A percentile compares a stretch with the other conserved stretches of the same genome.
These are phyloP conservation scores for Catocala fraxini DNA, from an alignment of 2,888 invertebrate species.

Conservation along the genomic window DNA sequence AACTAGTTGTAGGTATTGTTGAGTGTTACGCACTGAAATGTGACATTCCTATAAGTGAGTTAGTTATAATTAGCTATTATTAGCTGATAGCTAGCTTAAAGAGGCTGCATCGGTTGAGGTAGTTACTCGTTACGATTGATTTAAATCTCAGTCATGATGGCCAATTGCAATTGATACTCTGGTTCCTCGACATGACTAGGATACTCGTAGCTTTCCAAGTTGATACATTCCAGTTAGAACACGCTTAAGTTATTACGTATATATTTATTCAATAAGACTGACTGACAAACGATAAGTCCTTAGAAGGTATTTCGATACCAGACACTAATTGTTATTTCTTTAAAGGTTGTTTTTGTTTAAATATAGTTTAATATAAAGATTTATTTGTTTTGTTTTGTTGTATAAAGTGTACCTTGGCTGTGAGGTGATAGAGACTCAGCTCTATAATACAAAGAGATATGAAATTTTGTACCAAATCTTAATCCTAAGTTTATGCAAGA, in stretches of 20 bases:
- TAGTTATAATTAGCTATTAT: conserved; percentile 46
- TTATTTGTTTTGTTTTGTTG: conserved; percentile 50
- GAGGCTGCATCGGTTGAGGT: conserved; percentile 35
- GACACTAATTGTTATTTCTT: conserved; percentile 55
- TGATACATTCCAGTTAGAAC: conserved; percentile 64
- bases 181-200: conserved; percentile 40
- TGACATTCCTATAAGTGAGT: conserved; percentile 52
- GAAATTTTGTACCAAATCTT: conserved; percentile 68
- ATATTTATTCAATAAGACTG: conserved; percentile 73
- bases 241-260: conserved; percentile 59
- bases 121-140: conserved; percentile 21
- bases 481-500: conserved; percentile 56
- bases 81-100: conserved; percentile 25
- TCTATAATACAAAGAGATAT: conserved; percentile 57
- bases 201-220: conserved; percentile 62
- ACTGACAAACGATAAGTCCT: conserved; percentile 67
- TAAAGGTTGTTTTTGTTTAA: conserved; percentile 58
- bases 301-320: conserved; percentile 57
- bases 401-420: conserved; percentile 70
- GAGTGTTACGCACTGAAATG: conserved; percentile 48
- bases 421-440: conserved; percentile 69
- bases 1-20: conserved; percentile 48
- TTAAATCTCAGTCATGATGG: conserved; percentile 15
- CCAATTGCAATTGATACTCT: conserved; percentile 29
- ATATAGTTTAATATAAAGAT: conserved; percentile 46